phyloP scores from a whole-genome alignment of 64 coral and sea anemone genomes.

The Catalaphyllia jardinei region DNA sequence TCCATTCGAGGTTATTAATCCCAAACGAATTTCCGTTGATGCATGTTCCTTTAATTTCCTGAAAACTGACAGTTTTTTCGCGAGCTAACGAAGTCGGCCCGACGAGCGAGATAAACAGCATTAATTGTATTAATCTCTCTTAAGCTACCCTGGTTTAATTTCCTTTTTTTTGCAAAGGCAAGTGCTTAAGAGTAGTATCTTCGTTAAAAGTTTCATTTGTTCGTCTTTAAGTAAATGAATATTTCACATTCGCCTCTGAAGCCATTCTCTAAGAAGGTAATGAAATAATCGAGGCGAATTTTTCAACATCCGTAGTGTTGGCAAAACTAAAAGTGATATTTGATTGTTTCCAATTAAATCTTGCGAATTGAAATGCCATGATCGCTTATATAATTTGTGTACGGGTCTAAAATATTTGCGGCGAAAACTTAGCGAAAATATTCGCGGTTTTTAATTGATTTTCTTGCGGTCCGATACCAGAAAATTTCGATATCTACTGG shows the following conservation, averaged over 20 bases:
- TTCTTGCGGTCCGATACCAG: neutral
- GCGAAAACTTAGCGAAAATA: neutral
- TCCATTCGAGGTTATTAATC: constrained; percentile 23
- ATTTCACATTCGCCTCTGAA: neutral
- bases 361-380: constrained; percentile 34
- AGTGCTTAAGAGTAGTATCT: neutral
- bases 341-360: constrained; percentile 29
- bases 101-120: constrained; percentile 16
- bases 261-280: neutral
- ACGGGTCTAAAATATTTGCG: constrained; percentile 4
- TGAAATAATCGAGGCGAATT: constrained; percentile 9
- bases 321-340: constrained; percentile 3
- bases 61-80: constrained; percentile 21
- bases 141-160: constrained; percentile 46
- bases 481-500: neutral
- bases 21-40: constrained; percentile 47
- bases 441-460: constrained; percentile 1
- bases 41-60: constrained; percentile 29
- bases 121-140: constrained; percentile 48
- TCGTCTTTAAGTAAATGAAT: neutral
- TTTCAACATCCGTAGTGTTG: neutral
- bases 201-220: neutral
- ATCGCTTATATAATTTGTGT: constrained; percentile 11
- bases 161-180: constrained; percentile 35
- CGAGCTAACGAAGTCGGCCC: constrained; percentile 42